Base-by-base conservation (phyloP, 2,113 vertebrate genomes). In the Pipra filicauda region DNA sequence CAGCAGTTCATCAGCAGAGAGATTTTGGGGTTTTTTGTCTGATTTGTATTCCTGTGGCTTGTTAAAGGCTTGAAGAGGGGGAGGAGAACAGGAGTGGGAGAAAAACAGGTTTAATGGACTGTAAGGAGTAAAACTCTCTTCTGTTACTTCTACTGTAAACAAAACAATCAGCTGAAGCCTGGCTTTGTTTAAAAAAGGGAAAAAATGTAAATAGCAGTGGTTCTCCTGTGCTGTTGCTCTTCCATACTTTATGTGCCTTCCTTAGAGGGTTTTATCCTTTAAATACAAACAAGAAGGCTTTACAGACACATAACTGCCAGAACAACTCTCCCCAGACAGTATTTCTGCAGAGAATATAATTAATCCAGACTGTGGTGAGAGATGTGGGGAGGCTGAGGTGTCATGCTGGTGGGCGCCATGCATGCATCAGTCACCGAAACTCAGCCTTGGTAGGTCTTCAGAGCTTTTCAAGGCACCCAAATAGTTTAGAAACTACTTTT, bases 71-170 rank as follows among this genome's bases (percentile, higher is more conserved):
- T 93, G 87, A 88, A 87, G 95, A 95, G 94, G 88, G 78, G 88
- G 91, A 87, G 86, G 89, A 96, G 91, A 87, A 70, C 6, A 6
- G 37, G 85, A 97, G 72, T 93, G 92, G 78, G 71, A 91, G 94
- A 96, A 96, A 96, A 97, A 94, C 89, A 97, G 80, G 92, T 96
- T 96, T 97, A 97, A 97, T 96, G 92, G 96, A 79, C 92, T 95
- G 88, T 89, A 81, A 94, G 95, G 80, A 97, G 93, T 95, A 93
- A 96, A 97, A 95, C 81, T 92, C 96, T 95, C 59, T 86, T 91
- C 93, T 95, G 91, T 84, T 96, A 89, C 84, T 95, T 95, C 78
- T 93, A 87, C 85, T 96, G 91, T 95, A 97, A 97, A 97, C 93
- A 95, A 80, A 96, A 93, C 15, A 69, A 94, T 96, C 85, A 73